Evolutionary conservation across 2,113 vertebrate genomes (phyloP).

Genomic region (Sylvia atricapilla): DNA sequence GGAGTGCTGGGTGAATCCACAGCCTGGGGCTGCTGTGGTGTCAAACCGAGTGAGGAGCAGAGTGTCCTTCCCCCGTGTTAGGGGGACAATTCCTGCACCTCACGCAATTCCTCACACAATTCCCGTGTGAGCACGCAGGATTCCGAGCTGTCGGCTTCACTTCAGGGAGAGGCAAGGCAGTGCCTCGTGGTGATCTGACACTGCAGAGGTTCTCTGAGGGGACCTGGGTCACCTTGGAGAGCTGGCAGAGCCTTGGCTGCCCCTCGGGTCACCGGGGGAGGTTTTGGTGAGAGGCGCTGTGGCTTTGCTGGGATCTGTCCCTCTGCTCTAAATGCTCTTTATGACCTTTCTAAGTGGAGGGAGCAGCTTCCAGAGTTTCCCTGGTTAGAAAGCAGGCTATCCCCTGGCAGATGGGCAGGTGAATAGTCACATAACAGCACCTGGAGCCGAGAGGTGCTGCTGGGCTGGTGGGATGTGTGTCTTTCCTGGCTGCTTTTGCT

Average conservation of each 20-base stretch:
- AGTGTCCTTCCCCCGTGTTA: accelerated
- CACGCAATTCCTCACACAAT: too few relatives aligned
- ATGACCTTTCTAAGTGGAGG: not conserved
- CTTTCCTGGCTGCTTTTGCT: not conserved
- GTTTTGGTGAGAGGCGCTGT: not conserved
- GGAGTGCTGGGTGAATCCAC: not conserved
- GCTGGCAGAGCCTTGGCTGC: not conserved
- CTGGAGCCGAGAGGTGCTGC: not conserved
- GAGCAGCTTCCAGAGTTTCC: not conserved
- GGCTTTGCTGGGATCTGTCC: not conserved
- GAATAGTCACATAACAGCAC: not conserved
- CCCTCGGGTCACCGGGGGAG: accelerated
- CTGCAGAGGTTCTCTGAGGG: not conserved
- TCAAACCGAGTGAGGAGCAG: accelerated
- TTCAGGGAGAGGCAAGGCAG: accelerated
- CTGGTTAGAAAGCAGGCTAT: not conserved
- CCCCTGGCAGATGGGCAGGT: not conserved
- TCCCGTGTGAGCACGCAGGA: accelerated
- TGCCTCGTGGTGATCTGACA: accelerated
- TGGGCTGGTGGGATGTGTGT: not conserved
- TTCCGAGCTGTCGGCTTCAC: not conserved
- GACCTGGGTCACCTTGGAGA: not conserved
- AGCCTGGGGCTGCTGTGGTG: not conserved
- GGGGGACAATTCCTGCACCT: accelerated
- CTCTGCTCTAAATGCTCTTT: not conserved